phyloP scores from a whole-genome alignment of 2,113 vertebrate genomes.

The Indri indri region DNA sequence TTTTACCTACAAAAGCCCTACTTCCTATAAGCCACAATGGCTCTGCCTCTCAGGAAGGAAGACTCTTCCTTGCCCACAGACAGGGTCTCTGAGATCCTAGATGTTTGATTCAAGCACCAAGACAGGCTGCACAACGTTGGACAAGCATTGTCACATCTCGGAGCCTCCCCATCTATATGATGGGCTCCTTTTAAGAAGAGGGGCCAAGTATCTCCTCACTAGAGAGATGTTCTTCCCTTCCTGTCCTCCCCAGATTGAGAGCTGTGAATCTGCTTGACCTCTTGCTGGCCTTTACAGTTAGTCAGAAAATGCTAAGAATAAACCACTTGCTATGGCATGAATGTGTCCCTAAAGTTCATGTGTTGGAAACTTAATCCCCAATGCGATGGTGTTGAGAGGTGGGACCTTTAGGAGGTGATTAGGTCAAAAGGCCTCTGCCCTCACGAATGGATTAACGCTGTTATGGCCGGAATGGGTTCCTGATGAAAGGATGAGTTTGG shows the following conservation, averaged over 20 bases:
- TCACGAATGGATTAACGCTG: neutral
- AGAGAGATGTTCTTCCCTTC: neutral
- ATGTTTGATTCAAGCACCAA: neutral
- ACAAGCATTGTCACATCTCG: neutral
- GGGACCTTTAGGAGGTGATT: neutral
- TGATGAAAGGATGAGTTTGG: neutral
- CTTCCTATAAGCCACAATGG: slow-evolving; percentile 5
- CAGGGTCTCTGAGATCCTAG: slow-evolving; percentile 5
- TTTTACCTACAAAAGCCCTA: neutral
- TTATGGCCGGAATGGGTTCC: neutral
- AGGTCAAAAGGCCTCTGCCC: neutral
- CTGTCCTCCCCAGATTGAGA: neutral
- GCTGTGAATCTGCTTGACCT: neutral
- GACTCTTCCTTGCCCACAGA: neutral
- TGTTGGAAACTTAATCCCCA: neutral
- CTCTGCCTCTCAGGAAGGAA: neutral
- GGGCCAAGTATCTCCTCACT: neutral
- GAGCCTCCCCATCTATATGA: neutral
- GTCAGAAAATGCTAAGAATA: neutral
- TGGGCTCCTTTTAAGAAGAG: neutral
- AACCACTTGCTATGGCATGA: neutral
- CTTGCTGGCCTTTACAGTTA: neutral
- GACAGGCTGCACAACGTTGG: neutral
- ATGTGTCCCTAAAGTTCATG: neutral
- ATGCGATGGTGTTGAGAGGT: neutral